Percentiles rank a stretch among this genome's conserved stretches.
These are phyloP conservation scores for Eudasyphora cyanicolor DNA, from an alignment of 2,888 invertebrate genomes.

Conservation along the genomic window DNA sequence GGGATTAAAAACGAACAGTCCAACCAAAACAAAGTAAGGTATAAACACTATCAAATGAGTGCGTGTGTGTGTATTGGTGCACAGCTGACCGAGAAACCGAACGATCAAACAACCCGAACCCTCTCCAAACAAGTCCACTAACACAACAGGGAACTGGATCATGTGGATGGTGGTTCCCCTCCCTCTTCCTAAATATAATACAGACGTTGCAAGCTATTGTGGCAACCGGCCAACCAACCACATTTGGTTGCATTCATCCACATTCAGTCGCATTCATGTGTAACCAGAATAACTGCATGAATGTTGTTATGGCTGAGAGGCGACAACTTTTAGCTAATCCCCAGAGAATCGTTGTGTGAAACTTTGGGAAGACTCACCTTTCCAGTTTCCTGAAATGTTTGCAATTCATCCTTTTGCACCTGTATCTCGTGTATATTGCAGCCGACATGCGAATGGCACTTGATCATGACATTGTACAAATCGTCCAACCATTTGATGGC, in stretches of 20 bases:
- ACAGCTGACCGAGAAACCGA: slow-evolving; percentile 58
- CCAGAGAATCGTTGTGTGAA: background rate
- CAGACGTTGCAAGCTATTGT: background rate
- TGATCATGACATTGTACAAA: slow-evolving; percentile 86
- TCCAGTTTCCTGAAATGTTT: slow-evolving; percentile 89
- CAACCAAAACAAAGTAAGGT: background rate
- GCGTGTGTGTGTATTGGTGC: background rate
- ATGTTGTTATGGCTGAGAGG: background rate
- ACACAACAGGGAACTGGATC: background rate
- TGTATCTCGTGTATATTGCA: slow-evolving; percentile 87
- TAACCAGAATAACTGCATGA: slow-evolving; percentile 59
- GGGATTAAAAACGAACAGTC: background rate
- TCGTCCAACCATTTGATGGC: slow-evolving; percentile 90
- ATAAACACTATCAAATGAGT: slow-evolving; percentile 1
- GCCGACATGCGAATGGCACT: slow-evolving; percentile 87
- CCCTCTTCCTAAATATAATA: slow-evolving; percentile 36
- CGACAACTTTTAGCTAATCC: no score
- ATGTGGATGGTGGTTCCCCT: slow-evolving; percentile 18
- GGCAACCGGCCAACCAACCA: background rate
- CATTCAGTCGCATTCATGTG: slow-evolving; percentile 51
- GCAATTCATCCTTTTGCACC: slow-evolving; percentile 87
- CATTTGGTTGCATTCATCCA: background rate
- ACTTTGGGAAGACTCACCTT: slow-evolving; percentile 83
- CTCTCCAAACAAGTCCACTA: slow-evolving; percentile 6
- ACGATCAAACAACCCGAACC: slow-evolving; percentile 16